A percentile compares a stretch with the other conserved stretches of the same genome.
These are phyloP conservation scores for Acrossocheilus fasciatus DNA, from an alignment of 2,797 vertebrate species.

Conservation along the genomic window DNA sequence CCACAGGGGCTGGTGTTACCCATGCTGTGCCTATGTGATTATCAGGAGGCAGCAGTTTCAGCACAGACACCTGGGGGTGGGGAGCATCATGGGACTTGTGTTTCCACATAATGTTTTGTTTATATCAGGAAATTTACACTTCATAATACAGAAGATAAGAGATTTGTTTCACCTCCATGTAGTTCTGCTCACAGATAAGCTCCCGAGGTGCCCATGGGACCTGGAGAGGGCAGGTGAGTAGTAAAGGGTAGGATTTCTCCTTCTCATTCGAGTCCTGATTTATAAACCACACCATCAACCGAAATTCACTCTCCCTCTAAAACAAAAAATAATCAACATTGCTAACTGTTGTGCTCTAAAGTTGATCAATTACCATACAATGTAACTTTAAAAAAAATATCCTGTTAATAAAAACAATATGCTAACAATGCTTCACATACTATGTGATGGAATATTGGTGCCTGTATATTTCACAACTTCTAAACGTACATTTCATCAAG, in stretches of 20 bases:
- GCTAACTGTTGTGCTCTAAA: not conserved
- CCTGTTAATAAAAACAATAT: not conserved
- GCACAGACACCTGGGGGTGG: conserved; percentile 57
- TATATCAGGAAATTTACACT: not conserved
- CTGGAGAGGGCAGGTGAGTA: conserved; percentile 56
- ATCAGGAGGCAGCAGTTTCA: conserved; percentile 51
- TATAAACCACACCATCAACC: conserved; percentile 69
- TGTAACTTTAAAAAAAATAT: not conserved
- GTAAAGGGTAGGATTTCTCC: conserved; percentile 64
- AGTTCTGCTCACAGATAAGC: conserved; percentile 57
- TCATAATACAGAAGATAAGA: not conserved
- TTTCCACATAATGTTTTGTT: not conserved
- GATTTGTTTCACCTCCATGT: conserved; percentile 52
- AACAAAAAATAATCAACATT: conserved; percentile 12
- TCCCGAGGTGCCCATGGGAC: conserved; percentile 50
- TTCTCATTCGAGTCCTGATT: conserved; percentile 63
- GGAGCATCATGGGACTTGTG: not conserved
- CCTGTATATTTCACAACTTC: not conserved
- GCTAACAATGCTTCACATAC: not conserved
- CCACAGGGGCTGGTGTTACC: conserved; percentile 50
- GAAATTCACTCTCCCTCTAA: conserved; percentile 69
- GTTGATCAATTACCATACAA: not conserved
- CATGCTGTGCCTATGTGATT: conserved; percentile 51
- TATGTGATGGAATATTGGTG: not conserved
- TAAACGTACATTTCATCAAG: not conserved